phyloP scores from a whole-genome alignment of 2,888 invertebrate genomes.

The Oeneis ivallda region DNA sequence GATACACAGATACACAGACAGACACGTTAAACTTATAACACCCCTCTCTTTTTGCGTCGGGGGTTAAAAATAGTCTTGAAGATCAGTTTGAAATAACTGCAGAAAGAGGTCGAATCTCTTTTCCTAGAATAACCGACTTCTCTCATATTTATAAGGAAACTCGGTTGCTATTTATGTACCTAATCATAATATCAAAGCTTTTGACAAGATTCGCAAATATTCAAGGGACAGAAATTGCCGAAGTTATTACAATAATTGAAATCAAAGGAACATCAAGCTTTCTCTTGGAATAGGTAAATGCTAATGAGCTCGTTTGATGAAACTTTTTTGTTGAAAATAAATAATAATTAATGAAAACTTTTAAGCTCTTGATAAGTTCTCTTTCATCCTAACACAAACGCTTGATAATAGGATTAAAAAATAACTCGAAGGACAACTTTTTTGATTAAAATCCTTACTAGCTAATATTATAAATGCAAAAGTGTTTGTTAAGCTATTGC shows the following conservation, averaged over 20 bases:
- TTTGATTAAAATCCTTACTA: no score
- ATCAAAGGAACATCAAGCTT: constrained; percentile 1
- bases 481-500: no score
- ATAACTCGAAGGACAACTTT: no score
- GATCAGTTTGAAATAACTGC: no score
- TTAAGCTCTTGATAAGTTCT: neutral
- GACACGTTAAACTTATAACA: no score
- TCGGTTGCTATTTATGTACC: neutral
- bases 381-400: neutral
- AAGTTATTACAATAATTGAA: neutral
- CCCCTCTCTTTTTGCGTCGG: no score
- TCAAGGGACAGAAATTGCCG: neutral
- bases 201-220: neutral
- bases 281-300: neutral
- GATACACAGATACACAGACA: no score
- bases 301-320: neutral
- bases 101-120: no score
- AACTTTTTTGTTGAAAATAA: constrained; percentile 1
- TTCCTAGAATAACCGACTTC: neutral
- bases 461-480: no score
- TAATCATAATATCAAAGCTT: constrained; percentile 1
- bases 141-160: neutral
- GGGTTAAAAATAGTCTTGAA: no score
- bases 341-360: neutral
- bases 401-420: no score